Base-by-base conservation (phyloP, 2,888 invertebrate species). In the Dendrolimus houi region DNA sequence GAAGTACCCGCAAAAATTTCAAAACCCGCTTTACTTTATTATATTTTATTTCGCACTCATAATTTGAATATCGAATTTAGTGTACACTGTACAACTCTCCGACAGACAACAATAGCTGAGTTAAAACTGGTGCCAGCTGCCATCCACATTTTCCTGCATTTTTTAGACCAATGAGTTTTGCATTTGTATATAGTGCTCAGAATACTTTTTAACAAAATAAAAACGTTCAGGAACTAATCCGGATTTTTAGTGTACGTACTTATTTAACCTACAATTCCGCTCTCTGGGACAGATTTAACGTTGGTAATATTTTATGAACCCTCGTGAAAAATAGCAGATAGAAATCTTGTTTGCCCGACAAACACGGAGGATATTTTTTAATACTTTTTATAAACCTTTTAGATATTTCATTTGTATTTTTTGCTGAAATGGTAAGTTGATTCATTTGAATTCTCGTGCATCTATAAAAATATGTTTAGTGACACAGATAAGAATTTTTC, bases 271-370 rank as follows among this genome's bases (percentile, higher is more conserved):
- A 9, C 47, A 47, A 47, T 47, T 47, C 12, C 6, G 47, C 47
- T 47, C 47, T 12, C 47, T 29, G 12, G 12, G 12, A 47, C 47
- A 47, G 47, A 47, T 47, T 47, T 47, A 55, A 52, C 52, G 40
- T 17, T 12, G 8, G 57, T 55, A 56, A 57, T 57, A 57, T 59
- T 59, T 57, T 54, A 59, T 59, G 55, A 55, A 57, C 47, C 10
- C 56, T 52, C 42, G 54, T 47, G 53, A 53, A 59, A 59, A 57
- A 59, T 57, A 55, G 55, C 54, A 57, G 17, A 29, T 54, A 7
- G 13, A 54, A 59, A 56, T 54, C 57, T 52, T 55, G 55, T 56
- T 57, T 57, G 57, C 14, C 41, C 9, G 17, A 55, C 56, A 42
- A 56, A 59, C 56, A 52, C 52, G 17, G 29, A 55, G 17, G 29